Evolutionary conservation across 2,797 vertebrate species (phyloP).

Genomic region (Rhabdomys pumilio): DNA sequence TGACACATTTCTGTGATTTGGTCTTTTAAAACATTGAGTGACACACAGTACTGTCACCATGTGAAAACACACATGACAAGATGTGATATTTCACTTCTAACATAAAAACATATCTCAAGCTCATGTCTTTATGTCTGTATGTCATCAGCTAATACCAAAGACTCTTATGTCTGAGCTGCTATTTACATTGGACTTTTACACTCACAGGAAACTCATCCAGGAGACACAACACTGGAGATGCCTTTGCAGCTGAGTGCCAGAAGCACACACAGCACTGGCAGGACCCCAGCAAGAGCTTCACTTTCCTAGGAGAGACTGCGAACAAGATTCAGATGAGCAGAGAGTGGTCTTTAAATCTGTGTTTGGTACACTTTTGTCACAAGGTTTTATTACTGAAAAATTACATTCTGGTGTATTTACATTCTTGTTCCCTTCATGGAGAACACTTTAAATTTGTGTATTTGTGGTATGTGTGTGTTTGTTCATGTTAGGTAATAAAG

Average conservation of each 20-base stretch:
- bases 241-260: background rate
- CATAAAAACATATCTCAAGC: too few relatives aligned
- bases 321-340: background rate
- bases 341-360: background rate
- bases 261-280: too few relatives aligned
- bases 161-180: background rate
- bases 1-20: too few relatives aligned
- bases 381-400: background rate
- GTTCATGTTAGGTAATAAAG: too few relatives aligned
- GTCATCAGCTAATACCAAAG: background rate
- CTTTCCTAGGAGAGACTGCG: background rate
- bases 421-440: background rate
- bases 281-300: too few relatives aligned
- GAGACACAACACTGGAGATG: background rate
- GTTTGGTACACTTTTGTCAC: background rate
- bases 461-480: too few relatives aligned
- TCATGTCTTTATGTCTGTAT: too few relatives aligned
- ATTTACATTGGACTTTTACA: background rate
- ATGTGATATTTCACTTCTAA: too few relatives aligned
- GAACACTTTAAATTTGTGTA: too few relatives aligned
- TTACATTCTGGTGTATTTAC: background rate
- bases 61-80: too few relatives aligned
- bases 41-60: too few relatives aligned
- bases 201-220: background rate
- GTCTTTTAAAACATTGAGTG: too few relatives aligned